Base-by-base conservation (phyloP, 2,888 invertebrate species). In the Prosapia bicincta region DNA sequence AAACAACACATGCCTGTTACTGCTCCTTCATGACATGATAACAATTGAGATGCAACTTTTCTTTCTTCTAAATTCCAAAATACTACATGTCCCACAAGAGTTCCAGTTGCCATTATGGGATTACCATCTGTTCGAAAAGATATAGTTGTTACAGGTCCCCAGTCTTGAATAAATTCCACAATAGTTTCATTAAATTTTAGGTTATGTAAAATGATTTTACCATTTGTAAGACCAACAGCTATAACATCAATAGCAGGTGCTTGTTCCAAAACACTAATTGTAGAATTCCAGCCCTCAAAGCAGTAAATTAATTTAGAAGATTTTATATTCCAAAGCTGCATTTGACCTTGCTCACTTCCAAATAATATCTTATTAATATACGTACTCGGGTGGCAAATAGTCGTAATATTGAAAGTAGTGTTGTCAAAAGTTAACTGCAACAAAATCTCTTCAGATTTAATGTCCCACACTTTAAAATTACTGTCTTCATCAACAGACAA, bases 301-400 rank as follows among this genome's bases (percentile, higher is more conserved):
- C 91, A 90, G 83, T 93, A 91, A 69, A 97, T 87, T 79, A 93
- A 85, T 82, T 92, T 92, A 54, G 90, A 90, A 24, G 90, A 90
- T 74, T 92, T 92, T 7, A 98, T 86, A 85, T 99, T 99, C 95
- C 97, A 97, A 78, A 99, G 84, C 82, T 97, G 96, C 79, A 98
- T 82, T 66, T 87, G 85, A 0, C 98, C 98, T 83, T 96, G 94
- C 75, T 90, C 88, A 80, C 96, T 96, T 0, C 94, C 98, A 65
- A 98, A 85, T 28, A 98, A 84, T 77, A 99, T 89, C 84, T 99
- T 99, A 84, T 99, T 99, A 20, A 97, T 85, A 84, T 99, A 99
- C 0, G 98, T 96, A 26, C 90, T 92, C 0, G 99, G 99, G 87
- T 99, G 99, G 75, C 93, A 87, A n/a, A 98, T 79, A 0, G 94